These are phyloP conservation scores for Coryphaenoides rupestris DNA, from an alignment of 2,113 vertebrate species.

Conservation along the genomic window DNA sequence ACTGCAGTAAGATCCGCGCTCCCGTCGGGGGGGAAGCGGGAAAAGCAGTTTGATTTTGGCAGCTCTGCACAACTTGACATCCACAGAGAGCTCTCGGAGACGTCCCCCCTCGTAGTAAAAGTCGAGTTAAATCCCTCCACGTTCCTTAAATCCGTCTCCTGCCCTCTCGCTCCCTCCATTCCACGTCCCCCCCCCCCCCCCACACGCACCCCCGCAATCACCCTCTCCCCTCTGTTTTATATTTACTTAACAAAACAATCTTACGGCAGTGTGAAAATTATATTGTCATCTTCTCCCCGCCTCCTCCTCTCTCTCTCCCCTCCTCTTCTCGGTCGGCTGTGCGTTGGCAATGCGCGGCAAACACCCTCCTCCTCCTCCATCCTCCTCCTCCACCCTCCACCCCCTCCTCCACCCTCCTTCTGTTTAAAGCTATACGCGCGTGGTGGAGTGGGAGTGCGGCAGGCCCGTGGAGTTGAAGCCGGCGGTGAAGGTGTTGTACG, in stretches of 20 bases:
- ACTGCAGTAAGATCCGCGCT: constrained; percentile 70
- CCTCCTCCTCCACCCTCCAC: constrained; percentile 16
- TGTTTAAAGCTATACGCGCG: constrained; percentile 93
- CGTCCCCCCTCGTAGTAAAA: constrained; percentile 67
- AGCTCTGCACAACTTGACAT: constrained; percentile 78
- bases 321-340: too few relatives aligned
- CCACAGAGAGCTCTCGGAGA: constrained; percentile 65
- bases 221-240: constrained; percentile 55
- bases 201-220: too few relatives aligned
- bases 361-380: constrained; percentile 36
- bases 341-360: too few relatives aligned
- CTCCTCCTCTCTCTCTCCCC: too few relatives aligned
- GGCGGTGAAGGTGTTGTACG: constrained; percentile 96
- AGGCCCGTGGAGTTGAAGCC: constrained; percentile 97
- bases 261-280: constrained; percentile 23
- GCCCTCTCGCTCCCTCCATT: constrained; percentile 25
- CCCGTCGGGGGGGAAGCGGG: constrained; percentile 19
- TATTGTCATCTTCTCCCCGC: not conserved
- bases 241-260: constrained; percentile 77
- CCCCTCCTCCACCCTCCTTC: constrained; percentile 41
- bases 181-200: constrained; percentile 29
- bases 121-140: constrained; percentile 68
- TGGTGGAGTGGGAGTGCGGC: constrained; percentile 98
- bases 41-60: constrained; percentile 76
- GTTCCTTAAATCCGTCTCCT: constrained; percentile 60